These are phyloP conservation scores for Diadumene lineata DNA, from an alignment of 92 coral and sea anemone species.

Conservation along the genomic window DNA sequence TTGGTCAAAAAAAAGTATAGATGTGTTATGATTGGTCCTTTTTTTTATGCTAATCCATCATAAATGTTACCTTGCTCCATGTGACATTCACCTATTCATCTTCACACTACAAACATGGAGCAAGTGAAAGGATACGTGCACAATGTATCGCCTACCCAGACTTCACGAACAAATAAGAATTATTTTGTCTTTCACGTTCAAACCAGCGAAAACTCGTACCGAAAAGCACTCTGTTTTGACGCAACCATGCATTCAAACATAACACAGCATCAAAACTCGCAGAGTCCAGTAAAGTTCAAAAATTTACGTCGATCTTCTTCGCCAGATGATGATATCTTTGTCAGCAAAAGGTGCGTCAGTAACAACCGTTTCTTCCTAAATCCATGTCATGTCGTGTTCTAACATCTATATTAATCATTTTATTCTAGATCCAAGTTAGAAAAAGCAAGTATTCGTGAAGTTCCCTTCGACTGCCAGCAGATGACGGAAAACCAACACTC, in stretches of 20 bases:
- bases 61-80: too few species aligned
- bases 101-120: too few species aligned
- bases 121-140: slow-evolving; percentile 1
- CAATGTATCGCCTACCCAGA: slow-evolving; percentile 8
- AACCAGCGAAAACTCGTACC: not conserved
- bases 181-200: slow-evolving; percentile 13
- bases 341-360: slow-evolving; percentile 15
- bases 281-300: slow-evolving; percentile 9
- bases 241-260: slow-evolving; percentile 1
- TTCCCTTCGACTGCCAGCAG: slow-evolving; percentile 2
- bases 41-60: too few species aligned
- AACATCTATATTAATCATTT: not conserved
- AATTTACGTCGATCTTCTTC: not conserved
- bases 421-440: slow-evolving; percentile 7
- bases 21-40: too few species aligned
- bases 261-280: slow-evolving; percentile 4
- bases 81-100: too few species aligned
- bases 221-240: slow-evolving; percentile 25
- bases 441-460: slow-evolving; percentile 10
- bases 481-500: not conserved
- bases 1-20: too few species aligned
- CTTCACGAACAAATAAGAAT: not conserved
- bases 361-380: not conserved
- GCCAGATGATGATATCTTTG: slow-evolving; percentile 11
- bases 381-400: not conserved